A percentile compares a stretch with the other conserved stretches of the same genome.
Conservation (phyloP, 2,113 vertebrate species). For the Pachypanchax playfairii region DNA sequence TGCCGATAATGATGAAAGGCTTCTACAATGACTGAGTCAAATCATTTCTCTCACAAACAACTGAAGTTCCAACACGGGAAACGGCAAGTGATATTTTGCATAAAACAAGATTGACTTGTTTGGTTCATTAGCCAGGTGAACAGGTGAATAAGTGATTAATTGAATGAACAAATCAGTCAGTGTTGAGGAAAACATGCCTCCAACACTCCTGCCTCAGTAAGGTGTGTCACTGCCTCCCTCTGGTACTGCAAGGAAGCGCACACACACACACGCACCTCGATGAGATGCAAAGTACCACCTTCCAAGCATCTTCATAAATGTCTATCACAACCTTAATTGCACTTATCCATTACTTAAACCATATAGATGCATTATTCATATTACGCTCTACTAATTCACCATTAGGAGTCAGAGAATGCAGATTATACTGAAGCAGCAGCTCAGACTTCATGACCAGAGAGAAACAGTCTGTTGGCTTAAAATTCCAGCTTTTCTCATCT, state of each 20-base stretch:
- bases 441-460: background rate
- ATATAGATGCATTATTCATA: background rate
- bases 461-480: background rate
- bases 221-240: slow-evolving; percentile 78
- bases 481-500: slow-evolving; percentile 2
- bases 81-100: slow-evolving; percentile 53
- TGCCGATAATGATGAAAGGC: slow-evolving; percentile 34
- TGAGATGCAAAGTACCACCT: background rate
- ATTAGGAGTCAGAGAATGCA: background rate
- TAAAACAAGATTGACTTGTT: slow-evolving; percentile 54
- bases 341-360: background rate
- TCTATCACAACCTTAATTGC: background rate
- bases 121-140: slow-evolving; percentile 55
- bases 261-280: no score
- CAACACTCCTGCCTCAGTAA: slow-evolving; percentile 35
- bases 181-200: slow-evolving; percentile 21
- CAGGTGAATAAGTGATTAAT: slow-evolving; percentile 62
- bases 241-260: slow-evolving; percentile 69
- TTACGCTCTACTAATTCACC: slow-evolving; percentile 1
- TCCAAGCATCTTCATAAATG: background rate
- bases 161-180: slow-evolving; percentile 51
- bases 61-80: slow-evolving; percentile 27
- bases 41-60: slow-evolving; percentile 6
- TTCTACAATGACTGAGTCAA: slow-evolving; percentile 12
- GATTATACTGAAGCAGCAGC: background rate